phyloP scores from a whole-genome alignment of 2,888 invertebrate species.

The Julus scandinavius region DNA sequence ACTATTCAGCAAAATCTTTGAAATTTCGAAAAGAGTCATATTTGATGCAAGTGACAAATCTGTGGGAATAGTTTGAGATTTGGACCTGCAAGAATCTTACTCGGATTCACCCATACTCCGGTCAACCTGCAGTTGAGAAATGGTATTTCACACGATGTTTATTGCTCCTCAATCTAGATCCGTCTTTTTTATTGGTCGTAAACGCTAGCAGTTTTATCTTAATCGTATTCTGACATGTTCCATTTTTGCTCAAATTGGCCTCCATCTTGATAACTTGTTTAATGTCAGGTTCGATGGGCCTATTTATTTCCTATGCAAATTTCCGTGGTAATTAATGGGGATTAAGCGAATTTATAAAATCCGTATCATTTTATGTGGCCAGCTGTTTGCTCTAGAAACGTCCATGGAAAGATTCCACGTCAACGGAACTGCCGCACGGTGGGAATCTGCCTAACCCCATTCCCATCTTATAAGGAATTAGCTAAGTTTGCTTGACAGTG shows the following conservation, averaged over 20 bases:
- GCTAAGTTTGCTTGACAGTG: background rate
- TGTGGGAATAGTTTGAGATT: too few relatives aligned
- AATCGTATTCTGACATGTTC: constrained; percentile 2
- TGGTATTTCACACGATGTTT: background rate
- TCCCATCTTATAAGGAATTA: background rate
- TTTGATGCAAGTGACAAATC: too few relatives aligned
- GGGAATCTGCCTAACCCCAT: background rate
- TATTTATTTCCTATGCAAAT: constrained; percentile 11
- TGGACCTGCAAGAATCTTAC: too few relatives aligned
- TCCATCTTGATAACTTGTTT: background rate
- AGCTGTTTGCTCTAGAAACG: background rate
- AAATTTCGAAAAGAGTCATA: too few relatives aligned
- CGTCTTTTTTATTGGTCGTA: background rate
- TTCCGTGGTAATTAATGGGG: background rate
- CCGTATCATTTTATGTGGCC: background rate
- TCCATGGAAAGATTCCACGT: background rate
- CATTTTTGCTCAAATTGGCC: background rate
- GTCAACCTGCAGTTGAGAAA: background rate
- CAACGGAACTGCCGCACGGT: background rate
- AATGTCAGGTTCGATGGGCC: background rate
- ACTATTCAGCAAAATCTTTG: too few relatives aligned
- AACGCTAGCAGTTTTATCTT: background rate
- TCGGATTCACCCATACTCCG: too few relatives aligned
- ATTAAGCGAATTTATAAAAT: background rate
- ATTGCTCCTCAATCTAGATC: background rate